Conservation (phyloP, 2,888 invertebrate species). For the Hetaerina titia region DNA sequence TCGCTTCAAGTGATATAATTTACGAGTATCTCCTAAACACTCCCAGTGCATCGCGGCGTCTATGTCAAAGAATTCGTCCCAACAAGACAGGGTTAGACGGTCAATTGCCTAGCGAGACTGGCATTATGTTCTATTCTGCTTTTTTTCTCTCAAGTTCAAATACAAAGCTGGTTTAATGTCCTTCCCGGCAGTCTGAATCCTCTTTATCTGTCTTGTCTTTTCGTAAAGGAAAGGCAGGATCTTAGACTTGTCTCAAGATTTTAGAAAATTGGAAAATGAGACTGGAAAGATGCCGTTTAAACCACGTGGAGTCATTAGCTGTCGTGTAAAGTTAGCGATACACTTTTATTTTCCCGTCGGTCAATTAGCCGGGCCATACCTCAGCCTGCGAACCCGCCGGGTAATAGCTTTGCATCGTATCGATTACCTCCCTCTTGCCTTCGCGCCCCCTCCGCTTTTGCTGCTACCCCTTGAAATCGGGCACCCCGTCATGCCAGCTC, state of each 20-base stretch:
- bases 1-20: background rate
- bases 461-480: background rate
- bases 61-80: no score
- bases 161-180: background rate
- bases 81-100: no score
- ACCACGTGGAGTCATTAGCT: background rate
- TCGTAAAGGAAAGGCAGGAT: background rate
- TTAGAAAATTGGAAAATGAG: background rate
- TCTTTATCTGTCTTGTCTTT: background rate
- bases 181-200: background rate
- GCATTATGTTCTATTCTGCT: no score
- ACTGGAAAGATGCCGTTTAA: background rate
- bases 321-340: background rate
- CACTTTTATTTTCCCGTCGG: background rate
- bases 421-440: background rate
- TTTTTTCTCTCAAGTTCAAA: no score
- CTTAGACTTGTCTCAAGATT: background rate
- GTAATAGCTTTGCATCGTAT: background rate
- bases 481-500: background rate
- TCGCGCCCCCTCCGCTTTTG: background rate
- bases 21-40: no score
- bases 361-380: background rate
- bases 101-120: no score
- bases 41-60: no score
- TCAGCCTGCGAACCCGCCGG: background rate